Evolutionary conservation across 2,797 vertebrate genomes (phyloP).

Genomic region (Chromobotia macracanthus): DNA sequence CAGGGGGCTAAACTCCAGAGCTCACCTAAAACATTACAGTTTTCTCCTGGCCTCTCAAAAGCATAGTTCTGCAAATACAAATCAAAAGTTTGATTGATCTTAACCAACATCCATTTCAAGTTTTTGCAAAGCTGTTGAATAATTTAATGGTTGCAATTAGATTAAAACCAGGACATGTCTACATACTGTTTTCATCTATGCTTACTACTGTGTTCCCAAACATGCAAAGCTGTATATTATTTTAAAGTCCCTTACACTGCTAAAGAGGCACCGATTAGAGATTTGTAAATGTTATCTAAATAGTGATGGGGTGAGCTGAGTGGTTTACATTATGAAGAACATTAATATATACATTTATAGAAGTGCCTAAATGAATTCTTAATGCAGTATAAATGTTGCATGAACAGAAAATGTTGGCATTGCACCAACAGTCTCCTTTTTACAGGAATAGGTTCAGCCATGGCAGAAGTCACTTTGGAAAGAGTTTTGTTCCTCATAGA

Average conservation of each 20-base stretch:
- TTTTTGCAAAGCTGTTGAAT: slow-evolving; percentile 40
- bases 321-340: not conserved
- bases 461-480: not conserved
- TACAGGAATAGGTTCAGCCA: not conserved
- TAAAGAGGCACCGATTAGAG: slow-evolving; percentile 21
- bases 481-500: not conserved
- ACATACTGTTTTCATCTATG: too few species aligned
- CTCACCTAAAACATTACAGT: slow-evolving; percentile 30
- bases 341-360: slow-evolving; percentile 27
- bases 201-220: slow-evolving; percentile 21
- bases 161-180: slow-evolving; percentile 23
- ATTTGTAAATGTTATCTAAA: slow-evolving; percentile 16
- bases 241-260: slow-evolving; percentile 5
- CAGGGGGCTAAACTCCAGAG: not conserved
- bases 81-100: slow-evolving; percentile 28
- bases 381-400: slow-evolving; percentile 24
- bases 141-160: slow-evolving; percentile 40
- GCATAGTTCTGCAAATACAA: not conserved
- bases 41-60: not conserved
- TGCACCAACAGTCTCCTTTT: not conserved
- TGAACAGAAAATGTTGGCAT: not conserved
- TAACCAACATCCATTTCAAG: slow-evolving; percentile 30
- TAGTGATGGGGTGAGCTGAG: not conserved
- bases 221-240: slow-evolving; percentile 4
- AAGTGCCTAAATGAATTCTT: not conserved